phyloP scores from a whole-genome alignment of 2,113 vertebrate species.

The Lontra canadensis region DNA sequence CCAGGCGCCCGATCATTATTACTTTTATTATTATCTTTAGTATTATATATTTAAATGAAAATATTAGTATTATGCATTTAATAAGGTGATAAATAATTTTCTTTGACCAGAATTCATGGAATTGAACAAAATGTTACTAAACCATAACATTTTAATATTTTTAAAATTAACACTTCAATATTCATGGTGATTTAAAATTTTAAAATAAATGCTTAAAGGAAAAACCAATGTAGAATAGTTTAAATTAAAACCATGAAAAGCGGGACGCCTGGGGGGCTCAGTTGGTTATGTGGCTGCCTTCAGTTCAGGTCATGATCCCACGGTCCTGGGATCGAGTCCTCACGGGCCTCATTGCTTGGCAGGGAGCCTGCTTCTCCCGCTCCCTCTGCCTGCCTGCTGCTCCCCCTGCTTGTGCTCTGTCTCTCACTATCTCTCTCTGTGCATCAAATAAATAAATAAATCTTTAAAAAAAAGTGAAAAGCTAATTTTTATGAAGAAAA shows the following conservation, averaged over 20 bases:
- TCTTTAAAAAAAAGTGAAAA: neutral
- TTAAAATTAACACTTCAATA: neutral
- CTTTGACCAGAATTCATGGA: neutral
- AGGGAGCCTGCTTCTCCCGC: too few species aligned
- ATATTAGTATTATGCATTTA: neutral
- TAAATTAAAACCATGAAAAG: neutral
- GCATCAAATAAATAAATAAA: too few species aligned
- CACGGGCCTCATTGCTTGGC: too few species aligned
- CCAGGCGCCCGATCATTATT: neutral
- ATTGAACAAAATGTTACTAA: neutral
- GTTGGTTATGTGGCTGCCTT: too few species aligned
- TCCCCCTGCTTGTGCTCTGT: too few species aligned
- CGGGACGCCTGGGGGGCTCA: too few species aligned
- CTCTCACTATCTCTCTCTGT: too few species aligned
- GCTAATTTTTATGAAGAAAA: neutral
- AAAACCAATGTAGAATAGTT: neutral
- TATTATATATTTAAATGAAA: too few species aligned
- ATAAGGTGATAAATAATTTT: neutral
- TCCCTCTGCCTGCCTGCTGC: too few species aligned
- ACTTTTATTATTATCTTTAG: neutral
- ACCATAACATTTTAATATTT: neutral
- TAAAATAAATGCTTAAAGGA: neutral
- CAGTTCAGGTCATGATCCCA: too few species aligned
- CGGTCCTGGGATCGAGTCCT: too few species aligned
- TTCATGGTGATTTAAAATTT: neutral